These are phyloP conservation scores for Rhyacichthys aspro DNA, from an alignment of 2,797 vertebrate genomes.

Conservation along the genomic window DNA sequence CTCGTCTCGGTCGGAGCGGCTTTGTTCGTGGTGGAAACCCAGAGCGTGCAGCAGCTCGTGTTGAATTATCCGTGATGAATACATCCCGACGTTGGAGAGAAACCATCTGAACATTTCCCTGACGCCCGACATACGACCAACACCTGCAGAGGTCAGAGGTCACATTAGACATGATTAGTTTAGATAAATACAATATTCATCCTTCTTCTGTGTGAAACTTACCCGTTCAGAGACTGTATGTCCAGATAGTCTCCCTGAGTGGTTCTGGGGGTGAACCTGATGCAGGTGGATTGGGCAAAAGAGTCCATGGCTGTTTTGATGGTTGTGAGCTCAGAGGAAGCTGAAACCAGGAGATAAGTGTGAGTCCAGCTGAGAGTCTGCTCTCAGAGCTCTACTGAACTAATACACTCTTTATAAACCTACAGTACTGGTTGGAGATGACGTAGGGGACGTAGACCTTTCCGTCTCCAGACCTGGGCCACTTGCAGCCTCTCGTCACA, in stretches of 20 bases:
- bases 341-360: neutral
- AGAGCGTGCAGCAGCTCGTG: too few species aligned
- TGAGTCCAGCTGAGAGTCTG: too few species aligned
- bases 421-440: neutral
- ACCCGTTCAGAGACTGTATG: neutral
- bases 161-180: neutral
- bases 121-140: too few species aligned
- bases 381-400: too few species aligned
- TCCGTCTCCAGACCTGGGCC: neutral
- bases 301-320: neutral
- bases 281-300: neutral
- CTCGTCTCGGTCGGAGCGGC: too few species aligned
- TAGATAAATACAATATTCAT: too few species aligned
- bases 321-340: fast-evolving
- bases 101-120: too few species aligned
- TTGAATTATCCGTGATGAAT: too few species aligned
- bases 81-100: too few species aligned
- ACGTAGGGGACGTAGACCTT: neutral
- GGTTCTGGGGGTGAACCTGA: neutral
- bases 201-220: neutral
- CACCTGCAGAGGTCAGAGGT: too few species aligned
- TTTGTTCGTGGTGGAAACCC: too few species aligned
- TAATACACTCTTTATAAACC: neutral
- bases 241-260: neutral
- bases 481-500: neutral